phyloP scores from a whole-genome alignment of 2,797 vertebrate genomes.

The Scolopax bukidnonensis region DNA sequence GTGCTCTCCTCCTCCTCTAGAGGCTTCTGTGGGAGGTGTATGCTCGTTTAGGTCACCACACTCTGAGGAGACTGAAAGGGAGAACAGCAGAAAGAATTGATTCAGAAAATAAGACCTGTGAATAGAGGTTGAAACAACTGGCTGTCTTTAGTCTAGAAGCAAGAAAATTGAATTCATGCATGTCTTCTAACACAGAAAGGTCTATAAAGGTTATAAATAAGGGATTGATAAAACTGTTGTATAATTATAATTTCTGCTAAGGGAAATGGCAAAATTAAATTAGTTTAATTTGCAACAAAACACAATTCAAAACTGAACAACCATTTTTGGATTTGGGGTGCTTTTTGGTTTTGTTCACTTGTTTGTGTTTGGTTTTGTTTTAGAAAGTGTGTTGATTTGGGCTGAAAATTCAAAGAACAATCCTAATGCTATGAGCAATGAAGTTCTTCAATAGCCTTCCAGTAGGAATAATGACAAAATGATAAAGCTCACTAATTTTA shows the following conservation, averaged over 20 bases:
- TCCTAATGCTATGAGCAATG: not conserved
- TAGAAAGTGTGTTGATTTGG: not conserved
- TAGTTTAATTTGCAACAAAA: not conserved
- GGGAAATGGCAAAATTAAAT: not conserved
- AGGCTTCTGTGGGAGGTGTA: not conserved
- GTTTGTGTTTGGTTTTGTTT: not conserved
- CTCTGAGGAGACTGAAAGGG: not conserved
- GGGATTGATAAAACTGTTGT: not conserved
- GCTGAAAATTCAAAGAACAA: not conserved
- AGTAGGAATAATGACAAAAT: not conserved
- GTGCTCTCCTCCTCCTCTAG: not conserved
- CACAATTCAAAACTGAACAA: not conserved
- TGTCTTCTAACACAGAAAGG: not conserved
- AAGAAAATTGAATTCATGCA: not conserved
- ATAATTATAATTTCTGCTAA: not conserved
- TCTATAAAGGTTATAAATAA: not conserved
- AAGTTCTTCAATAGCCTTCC: not conserved
- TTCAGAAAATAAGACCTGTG: not conserved
- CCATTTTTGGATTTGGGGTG: not conserved
- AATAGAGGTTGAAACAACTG: not conserved
- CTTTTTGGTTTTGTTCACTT: not conserved
- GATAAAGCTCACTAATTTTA: not conserved
- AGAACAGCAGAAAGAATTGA: not conserved
- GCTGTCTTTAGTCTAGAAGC: not conserved
- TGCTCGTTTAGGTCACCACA: rapidly evolving